Percentiles rank a stretch among this genome's conserved stretches.
Evolutionary conservation across 2,888 invertebrate species (phyloP).

Genomic region (Melanchra persicariae): DNA sequence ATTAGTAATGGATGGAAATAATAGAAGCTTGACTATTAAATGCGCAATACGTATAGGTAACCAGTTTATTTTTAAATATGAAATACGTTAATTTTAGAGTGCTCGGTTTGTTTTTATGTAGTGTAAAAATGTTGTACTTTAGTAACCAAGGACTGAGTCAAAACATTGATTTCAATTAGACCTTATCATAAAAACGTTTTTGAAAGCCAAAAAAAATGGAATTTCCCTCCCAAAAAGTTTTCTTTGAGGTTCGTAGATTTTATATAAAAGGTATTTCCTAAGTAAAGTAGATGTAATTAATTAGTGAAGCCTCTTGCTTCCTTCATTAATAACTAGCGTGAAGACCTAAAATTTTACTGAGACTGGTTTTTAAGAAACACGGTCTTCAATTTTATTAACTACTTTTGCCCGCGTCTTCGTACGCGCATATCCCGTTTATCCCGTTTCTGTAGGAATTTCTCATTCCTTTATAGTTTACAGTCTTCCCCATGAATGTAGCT

Average conservation of each 20-base stretch:
- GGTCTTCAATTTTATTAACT: background rate
- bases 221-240: background rate
- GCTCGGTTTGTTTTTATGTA: background rate
- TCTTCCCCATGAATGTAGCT: too few relatives aligned
- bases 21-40: slow-evolving; percentile 19
- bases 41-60: slow-evolving; percentile 13
- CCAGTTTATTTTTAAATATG: slow-evolving; percentile 13
- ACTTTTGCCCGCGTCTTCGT: too few relatives aligned
- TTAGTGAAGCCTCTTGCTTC: background rate
- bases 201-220: background rate
- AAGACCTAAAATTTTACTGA: background rate
- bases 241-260: background rate
- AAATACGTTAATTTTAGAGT: slow-evolving; percentile 7
- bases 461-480: too few relatives aligned
- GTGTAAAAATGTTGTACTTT: background rate
- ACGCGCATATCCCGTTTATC: too few relatives aligned
- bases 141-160: background rate
- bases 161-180: background rate
- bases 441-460: too few relatives aligned
- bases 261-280: background rate
- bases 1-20: slow-evolving; percentile 51
- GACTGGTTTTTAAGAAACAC: background rate
- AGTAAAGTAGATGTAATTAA: background rate
- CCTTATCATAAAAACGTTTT: background rate
- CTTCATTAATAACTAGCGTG: background rate